phyloP scores from a whole-genome alignment of 2,888 invertebrate genomes.

The Hypsopygia costalis region DNA sequence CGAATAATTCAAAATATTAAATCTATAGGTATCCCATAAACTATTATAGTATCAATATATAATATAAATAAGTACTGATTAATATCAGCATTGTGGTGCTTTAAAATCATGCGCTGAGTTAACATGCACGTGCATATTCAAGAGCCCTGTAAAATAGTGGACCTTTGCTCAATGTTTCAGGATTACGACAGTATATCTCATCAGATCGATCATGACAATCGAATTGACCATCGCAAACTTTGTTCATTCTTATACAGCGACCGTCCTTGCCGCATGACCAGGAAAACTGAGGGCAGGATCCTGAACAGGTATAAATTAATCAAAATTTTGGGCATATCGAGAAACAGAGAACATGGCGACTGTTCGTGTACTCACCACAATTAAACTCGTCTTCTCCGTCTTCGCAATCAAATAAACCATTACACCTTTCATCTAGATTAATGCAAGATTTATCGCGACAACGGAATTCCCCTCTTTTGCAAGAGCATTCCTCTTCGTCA shows the following conservation, averaged over 20 bases:
- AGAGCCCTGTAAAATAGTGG: constrained; percentile 13
- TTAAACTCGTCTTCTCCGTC: constrained; percentile 82
- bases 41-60: background rate
- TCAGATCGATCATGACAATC: constrained; percentile 82
- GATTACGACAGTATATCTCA: constrained; percentile 68
- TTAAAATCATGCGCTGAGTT: background rate
- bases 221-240: constrained; percentile 57
- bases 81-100: background rate
- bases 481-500: constrained; percentile 61
- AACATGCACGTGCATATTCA: constrained; percentile 13
- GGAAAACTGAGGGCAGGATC: constrained; percentile 16
- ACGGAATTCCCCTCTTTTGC: constrained; percentile 72
- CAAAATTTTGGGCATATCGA: background rate
- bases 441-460: constrained; percentile 85
- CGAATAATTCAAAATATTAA: background rate
- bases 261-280: constrained; percentile 47
- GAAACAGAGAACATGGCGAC: background rate
- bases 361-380: constrained; percentile 58
- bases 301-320: constrained; percentile 26
- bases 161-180: constrained; percentile 25
- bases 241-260: constrained; percentile 45
- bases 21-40: background rate
- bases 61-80: background rate
- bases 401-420: constrained; percentile 80
- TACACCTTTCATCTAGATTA: constrained; percentile 82